Evolutionary conservation across 2,797 vertebrate species (phyloP).

Genomic region (Sternotherus odoratus): DNA sequence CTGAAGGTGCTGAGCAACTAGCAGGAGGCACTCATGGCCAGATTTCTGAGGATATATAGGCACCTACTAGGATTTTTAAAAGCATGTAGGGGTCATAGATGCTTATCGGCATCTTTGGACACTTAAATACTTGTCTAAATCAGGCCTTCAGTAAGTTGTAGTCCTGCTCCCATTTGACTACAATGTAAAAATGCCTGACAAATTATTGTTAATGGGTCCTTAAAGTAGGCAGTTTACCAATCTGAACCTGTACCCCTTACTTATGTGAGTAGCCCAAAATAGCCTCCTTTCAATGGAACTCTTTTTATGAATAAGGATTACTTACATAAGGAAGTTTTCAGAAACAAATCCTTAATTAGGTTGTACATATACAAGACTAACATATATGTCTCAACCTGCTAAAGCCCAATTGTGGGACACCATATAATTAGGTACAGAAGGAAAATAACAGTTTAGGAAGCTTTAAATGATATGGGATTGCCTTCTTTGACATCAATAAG

Average conservation of each 20-base stretch:
- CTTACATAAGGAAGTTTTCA: background rate
- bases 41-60: background rate
- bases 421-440: background rate
- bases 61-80: fast-evolving
- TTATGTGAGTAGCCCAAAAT: fast-evolving
- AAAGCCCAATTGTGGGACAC: slow-evolving; percentile 1
- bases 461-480: background rate
- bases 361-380: background rate
- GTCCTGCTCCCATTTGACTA: fast-evolving
- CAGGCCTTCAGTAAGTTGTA: background rate
- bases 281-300: background rate
- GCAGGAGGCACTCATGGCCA: background rate
- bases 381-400: background rate
- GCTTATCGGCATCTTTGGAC: fast-evolving
- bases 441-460: slow-evolving; percentile 8
- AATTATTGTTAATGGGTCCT: too few relatives aligned
- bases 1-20: background rate
- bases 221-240: fast-evolving
- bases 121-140: fast-evolving
- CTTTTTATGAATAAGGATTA: background rate
- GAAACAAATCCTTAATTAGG: background rate
- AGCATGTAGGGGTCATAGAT: fast-evolving
- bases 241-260: fast-evolving
- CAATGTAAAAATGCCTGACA: background rate
- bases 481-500: background rate